A percentile compares a stretch with the other conserved stretches of the same genome.
phyloP scores from a whole-genome alignment of 1,140 invertebrate genomes.

The Drosophila orena region DNA sequence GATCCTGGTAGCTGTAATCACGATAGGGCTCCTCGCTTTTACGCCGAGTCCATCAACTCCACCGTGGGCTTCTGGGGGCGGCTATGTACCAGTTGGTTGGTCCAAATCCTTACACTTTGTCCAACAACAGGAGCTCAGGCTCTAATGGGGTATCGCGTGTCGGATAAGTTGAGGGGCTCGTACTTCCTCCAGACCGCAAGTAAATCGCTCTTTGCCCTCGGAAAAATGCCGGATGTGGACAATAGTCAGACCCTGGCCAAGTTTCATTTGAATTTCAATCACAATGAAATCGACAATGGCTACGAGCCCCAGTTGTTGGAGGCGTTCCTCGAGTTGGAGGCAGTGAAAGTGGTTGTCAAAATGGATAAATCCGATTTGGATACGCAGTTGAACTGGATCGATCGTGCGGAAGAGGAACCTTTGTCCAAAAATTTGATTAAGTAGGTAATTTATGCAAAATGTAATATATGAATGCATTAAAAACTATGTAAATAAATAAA shows the following conservation, averaged over 20 bases:
- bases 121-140: conserved; percentile 83
- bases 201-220: conserved; percentile 86
- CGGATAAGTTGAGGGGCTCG: conserved; percentile 81
- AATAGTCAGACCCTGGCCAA: conserved; percentile 57
- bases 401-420: conserved; percentile 42
- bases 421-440: conserved; percentile 1
- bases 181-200: conserved; percentile 87
- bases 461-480: background rate
- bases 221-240: conserved; percentile 51
- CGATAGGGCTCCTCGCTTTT: conserved; percentile 89
- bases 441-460: too few species aligned
- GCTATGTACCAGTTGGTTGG: conserved; percentile 88
- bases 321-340: conserved; percentile 46
- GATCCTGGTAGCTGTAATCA: conserved; percentile 88
- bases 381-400: conserved; percentile 21
- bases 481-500: background rate
- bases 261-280: conserved; percentile 16
- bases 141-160: conserved; percentile 87
- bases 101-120: conserved; percentile 88
- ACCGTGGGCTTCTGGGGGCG: conserved; percentile 90
- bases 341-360: background rate
- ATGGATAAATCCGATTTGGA: conserved; percentile 41
- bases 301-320: conserved; percentile 63
- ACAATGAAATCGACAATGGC: conserved; percentile 41
- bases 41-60: conserved; percentile 89